Evolutionary conservation across 2,113 vertebrate species (phyloP).

Genomic region (Tachysurus fulvidraco): DNA sequence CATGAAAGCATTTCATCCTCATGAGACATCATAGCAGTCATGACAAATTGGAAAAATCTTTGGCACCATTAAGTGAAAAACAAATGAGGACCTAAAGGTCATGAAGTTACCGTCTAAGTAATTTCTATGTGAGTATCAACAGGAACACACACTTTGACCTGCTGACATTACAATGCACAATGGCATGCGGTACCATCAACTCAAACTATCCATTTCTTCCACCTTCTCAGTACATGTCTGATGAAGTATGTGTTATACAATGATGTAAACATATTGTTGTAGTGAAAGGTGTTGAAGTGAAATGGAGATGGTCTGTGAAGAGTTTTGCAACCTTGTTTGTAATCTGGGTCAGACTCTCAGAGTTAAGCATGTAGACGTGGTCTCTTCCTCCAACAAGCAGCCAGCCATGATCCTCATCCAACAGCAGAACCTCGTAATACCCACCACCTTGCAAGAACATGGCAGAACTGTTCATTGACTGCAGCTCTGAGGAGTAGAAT

Average conservation of each 20-base stretch:
- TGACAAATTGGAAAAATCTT: slow-evolving; percentile 14
- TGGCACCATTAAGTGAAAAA: slow-evolving; percentile 1
- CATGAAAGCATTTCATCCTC: slow-evolving; percentile 5
- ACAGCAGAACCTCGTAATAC: slow-evolving; percentile 74
- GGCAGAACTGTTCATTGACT: slow-evolving; percentile 70
- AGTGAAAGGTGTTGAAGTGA: neutral
- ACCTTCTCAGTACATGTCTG: neutral
- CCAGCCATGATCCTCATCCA: slow-evolving; percentile 83
- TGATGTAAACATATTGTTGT: neutral
- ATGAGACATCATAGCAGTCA: neutral
- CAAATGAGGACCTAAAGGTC: slow-evolving; percentile 1
- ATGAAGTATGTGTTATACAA: neutral
- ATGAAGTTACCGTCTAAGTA: neutral
- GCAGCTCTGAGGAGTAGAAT: slow-evolving; percentile 70
- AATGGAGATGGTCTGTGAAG: neutral
- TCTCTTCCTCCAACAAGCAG: slow-evolving; percentile 82
- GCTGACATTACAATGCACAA: neutral
- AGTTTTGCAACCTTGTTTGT: slow-evolving; percentile 69
- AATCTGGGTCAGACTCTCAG: slow-evolving; percentile 71
- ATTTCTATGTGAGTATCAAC: neutral
- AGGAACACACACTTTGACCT: neutral
- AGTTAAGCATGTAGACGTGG: slow-evolving; percentile 78
- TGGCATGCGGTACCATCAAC: neutral
- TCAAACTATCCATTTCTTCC: neutral
- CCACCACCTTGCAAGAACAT: slow-evolving; percentile 70